Evolutionary conservation across 2,797 vertebrate genomes (phyloP).

Genomic region (Thamnophis elegans): DNA sequence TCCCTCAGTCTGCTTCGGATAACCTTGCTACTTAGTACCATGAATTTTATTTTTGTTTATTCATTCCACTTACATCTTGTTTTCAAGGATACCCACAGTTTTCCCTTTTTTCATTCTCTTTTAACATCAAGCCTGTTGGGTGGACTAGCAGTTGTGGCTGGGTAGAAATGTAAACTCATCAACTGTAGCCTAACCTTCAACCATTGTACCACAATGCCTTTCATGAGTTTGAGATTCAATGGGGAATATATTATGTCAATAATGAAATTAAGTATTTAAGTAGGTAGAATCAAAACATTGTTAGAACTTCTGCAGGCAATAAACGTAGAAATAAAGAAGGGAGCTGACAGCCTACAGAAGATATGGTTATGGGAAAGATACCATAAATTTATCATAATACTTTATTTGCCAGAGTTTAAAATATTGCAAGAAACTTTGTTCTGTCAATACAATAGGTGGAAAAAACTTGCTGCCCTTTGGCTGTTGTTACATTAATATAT

Average conservation of each 20-base stretch:
- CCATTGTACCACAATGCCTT: background rate
- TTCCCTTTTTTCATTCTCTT: background rate
- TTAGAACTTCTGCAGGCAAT: background rate
- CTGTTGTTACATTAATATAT: background rate
- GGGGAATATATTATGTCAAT: background rate
- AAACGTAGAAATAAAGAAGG: background rate
- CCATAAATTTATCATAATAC: background rate
- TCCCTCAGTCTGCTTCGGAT: background rate
- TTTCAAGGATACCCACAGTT: background rate
- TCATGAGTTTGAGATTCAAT: background rate
- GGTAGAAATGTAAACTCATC: background rate
- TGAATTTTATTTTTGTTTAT: background rate
- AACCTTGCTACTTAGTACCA: background rate
- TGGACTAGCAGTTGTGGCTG: background rate
- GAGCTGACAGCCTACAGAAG: background rate
- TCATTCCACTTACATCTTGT: background rate
- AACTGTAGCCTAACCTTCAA: background rate
- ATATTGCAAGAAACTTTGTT: background rate
- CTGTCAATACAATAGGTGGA: background rate
- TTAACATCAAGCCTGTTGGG: background rate
- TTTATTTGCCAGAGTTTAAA: background rate
- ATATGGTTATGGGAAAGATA: background rate
- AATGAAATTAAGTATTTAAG: background rate
- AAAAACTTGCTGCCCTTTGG: background rate
- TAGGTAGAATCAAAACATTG: background rate